Conservation (phyloP, 2,797 vertebrate species). For the Pagetopsis macropterus region DNA sequence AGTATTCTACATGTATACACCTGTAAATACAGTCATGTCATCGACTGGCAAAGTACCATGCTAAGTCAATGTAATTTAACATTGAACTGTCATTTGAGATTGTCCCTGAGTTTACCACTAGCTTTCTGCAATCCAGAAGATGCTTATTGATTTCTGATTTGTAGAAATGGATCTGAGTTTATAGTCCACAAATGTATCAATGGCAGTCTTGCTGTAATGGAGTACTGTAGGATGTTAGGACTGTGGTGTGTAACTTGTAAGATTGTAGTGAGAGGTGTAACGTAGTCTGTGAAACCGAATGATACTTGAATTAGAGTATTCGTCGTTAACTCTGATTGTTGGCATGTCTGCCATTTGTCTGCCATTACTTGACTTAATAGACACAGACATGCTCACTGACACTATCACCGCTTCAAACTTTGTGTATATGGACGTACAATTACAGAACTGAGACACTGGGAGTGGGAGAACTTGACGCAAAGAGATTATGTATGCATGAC, state of each 20-base stretch:
- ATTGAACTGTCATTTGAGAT: conserved; percentile 25
- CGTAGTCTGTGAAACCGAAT: conserved; percentile 68
- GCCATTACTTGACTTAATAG: conserved; percentile 64
- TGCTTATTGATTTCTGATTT: conserved; percentile 35
- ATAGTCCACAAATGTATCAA: conserved; percentile 41
- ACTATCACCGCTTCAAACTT: conserved; percentile 48
- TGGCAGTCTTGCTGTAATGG: conserved; percentile 58
- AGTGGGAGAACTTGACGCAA: conserved; percentile 26
- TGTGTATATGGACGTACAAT: conserved; percentile 46
- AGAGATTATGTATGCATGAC: conserved; percentile 77
- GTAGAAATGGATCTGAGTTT: conserved; percentile 39
- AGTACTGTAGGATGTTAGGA: conserved; percentile 68
- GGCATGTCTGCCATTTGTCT: conserved; percentile 68
- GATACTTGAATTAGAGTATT: conserved; percentile 74
- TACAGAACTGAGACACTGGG: conserved; percentile 42
- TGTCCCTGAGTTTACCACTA: conserved; percentile 38
- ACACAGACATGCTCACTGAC: conserved; percentile 38
- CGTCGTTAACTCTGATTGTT: conserved; percentile 61
- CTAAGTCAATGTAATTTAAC: conserved; percentile 37
- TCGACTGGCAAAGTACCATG: conserved; percentile 17
- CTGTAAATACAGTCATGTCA: conserved; percentile 69
- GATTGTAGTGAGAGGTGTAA: conserved; percentile 72
- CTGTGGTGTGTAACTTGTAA: conserved; percentile 67
- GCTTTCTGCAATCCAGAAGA: conserved; percentile 28
- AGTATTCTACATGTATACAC: conserved; percentile 46